Evolutionary conservation across 2,797 vertebrate genomes (phyloP).

Genomic region (Eleutherodactylus coqui): DNA sequence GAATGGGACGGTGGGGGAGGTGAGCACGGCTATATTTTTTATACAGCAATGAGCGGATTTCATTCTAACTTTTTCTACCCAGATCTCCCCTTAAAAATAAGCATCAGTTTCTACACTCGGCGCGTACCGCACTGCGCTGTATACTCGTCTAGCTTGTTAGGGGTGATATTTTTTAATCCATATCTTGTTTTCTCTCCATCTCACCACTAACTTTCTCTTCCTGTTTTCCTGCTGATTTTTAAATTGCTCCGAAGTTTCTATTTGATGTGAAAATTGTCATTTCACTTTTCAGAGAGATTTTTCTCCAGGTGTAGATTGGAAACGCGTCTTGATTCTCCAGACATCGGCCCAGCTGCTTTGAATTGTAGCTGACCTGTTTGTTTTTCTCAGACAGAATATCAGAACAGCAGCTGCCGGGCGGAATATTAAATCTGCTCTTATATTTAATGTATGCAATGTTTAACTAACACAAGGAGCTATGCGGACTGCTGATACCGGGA

Average conservation of each 20-base stretch:
- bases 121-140: background rate
- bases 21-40: too few relatives aligned
- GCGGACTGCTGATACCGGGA: background rate
- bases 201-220: constrained; percentile 39
- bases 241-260: constrained; percentile 58
- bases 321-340: constrained; percentile 30
- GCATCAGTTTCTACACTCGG: background rate
- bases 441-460: constrained; percentile 23
- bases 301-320: constrained; percentile 60
- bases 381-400: constrained; percentile 50
- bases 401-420: constrained; percentile 22
- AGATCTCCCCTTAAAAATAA: background rate
- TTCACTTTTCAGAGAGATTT: constrained; percentile 34
- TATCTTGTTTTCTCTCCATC: constrained; percentile 28
- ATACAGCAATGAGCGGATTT: too few relatives aligned
- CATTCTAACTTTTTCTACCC: too few relatives aligned
- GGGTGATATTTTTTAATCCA: constrained; percentile 19
- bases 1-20: too few relatives aligned
- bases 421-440: constrained; percentile 31
- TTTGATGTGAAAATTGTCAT: constrained; percentile 62
- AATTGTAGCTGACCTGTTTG: constrained; percentile 54
- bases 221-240: constrained; percentile 58
- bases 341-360: constrained; percentile 45
- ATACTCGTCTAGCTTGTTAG: constrained; percentile 32
- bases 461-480: background rate